These are phyloP conservation scores for human DNA, from an alignment of 2,113 vertebrate genomes.

Conservation along the genomic window GRCh38 chr5:1462001-1462500, in stretches of 20 bases:
- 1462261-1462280: fast-evolving
- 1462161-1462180: neutral
- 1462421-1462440: neutral
- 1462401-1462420: neutral
- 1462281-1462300: neutral
- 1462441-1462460: fast-evolving
- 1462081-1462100: fast-evolving
- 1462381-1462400: neutral
- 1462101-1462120: fast-evolving
- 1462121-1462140: neutral
- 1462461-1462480: neutral
- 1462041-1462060: neutral
- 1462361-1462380: neutral
- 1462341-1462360: neutral
- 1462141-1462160: neutral
- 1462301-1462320: neutral
- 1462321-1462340: neutral
- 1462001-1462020: neutral
- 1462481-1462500: fast-evolving
- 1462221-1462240: neutral
- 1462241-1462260: neutral
- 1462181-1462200: neutral
- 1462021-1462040: neutral
- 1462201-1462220: neutral
- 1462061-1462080: neutral